A percentile compares a stretch with the other conserved stretches of the same genome.
phyloP scores from a whole-genome alignment of 2,888 invertebrate genomes.

The Heliconius sara region DNA sequence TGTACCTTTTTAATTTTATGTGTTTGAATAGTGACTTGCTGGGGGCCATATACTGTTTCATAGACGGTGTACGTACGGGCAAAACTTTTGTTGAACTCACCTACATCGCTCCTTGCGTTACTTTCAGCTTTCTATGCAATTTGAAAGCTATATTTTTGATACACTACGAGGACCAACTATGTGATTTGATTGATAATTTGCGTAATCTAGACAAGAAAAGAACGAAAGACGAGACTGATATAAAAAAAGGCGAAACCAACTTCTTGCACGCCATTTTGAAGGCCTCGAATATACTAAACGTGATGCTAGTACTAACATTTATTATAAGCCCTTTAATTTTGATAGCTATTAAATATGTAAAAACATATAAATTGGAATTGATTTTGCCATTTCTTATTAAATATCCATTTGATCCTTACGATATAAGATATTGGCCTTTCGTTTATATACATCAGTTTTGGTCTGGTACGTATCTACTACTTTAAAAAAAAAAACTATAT shows the following conservation, averaged over 20 bases:
- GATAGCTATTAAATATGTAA: conserved; percentile 57
- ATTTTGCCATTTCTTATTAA: conserved; percentile 60
- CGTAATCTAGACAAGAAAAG: conserved; percentile 8
- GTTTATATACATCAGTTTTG: conserved; percentile 65
- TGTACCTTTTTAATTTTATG: background rate
- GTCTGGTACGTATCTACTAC: conserved; percentile 55
- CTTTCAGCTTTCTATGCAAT: background rate
- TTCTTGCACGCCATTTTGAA: conserved; percentile 59
- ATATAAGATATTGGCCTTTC: conserved; percentile 61
- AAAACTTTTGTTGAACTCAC: background rate
- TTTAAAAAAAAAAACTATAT: too few relatives aligned
- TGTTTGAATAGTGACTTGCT: background rate
- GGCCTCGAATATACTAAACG: conserved; percentile 55
- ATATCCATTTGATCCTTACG: conserved; percentile 67
- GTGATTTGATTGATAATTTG: conserved; percentile 46
- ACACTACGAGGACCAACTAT: conserved; percentile 49
- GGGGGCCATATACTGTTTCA: background rate
- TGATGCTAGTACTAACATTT: conserved; percentile 54
- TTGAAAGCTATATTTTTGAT: conserved; percentile 54
- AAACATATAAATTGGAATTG: conserved; percentile 55
- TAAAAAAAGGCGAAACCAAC: conserved; percentile 48
- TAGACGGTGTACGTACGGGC: background rate
- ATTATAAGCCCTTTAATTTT: conserved; percentile 56
- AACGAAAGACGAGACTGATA: conserved; percentile 31
- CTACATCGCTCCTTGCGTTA: background rate